Conservation (phyloP, 2,113 vertebrate species). For the Tyto alba region DNA sequence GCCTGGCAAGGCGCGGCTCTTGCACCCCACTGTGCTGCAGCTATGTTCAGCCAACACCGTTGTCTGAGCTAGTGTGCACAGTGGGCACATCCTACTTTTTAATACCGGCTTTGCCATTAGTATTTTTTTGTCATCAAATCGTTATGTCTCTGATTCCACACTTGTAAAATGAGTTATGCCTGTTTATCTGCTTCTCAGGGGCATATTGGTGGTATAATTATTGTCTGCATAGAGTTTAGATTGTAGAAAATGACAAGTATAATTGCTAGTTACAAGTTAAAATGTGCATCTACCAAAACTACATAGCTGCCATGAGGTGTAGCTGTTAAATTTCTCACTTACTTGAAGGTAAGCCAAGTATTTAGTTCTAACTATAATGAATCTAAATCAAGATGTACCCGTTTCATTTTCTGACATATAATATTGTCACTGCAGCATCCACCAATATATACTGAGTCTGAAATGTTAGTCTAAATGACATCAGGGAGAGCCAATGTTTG, state of each 20-base stretch:
- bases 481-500: neutral
- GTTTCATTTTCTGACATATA: neutral
- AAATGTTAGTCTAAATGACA: neutral
- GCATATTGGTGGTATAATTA: neutral
- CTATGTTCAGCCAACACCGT: neutral
- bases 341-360: neutral
- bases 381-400: neutral
- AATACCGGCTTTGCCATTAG: neutral
- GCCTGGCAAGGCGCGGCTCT: neutral
- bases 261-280: neutral
- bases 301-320: neutral
- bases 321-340: neutral
- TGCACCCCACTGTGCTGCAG: neutral
- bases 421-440: neutral
- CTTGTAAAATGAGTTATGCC: neutral
- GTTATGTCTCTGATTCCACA: neutral
- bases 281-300: neutral
- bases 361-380: neutral
- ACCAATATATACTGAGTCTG: neutral
- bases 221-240: neutral
- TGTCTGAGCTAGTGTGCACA: neutral
- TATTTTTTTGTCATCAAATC: neutral
- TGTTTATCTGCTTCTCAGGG: neutral
- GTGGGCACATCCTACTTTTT: neutral
- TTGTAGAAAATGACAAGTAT: neutral